Evolutionary conservation across 2,113 vertebrate species (phyloP).

Genomic region (Orcinus orca): DNA sequence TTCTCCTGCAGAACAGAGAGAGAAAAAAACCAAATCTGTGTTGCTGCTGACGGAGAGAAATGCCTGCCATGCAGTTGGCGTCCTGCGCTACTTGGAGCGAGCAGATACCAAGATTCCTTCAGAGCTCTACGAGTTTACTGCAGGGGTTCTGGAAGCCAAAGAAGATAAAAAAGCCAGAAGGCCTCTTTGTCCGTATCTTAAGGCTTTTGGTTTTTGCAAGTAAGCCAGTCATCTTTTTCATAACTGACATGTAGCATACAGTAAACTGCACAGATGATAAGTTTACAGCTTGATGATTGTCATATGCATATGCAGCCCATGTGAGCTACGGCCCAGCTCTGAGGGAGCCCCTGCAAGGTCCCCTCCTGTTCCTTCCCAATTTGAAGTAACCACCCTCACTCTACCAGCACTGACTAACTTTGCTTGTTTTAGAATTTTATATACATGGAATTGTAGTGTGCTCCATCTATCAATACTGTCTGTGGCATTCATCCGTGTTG

Average conservation of each 20-base stretch:
- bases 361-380: neutral
- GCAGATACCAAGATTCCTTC: slow-evolving; percentile 84
- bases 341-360: accelerated
- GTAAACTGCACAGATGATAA: neutral
- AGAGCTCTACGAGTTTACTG: slow-evolving; percentile 83
- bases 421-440: neutral
- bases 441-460: neutral
- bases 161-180: slow-evolving; percentile 83
- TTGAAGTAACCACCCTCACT: neutral
- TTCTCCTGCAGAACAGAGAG: slow-evolving; percentile 56
- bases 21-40: slow-evolving; percentile 83
- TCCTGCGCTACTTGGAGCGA: slow-evolving; percentile 86
- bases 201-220: slow-evolving; percentile 93
- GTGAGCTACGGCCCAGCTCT: neutral
- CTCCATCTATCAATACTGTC: neutral
- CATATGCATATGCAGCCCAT: accelerated
- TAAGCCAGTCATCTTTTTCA: slow-evolving; percentile 65
- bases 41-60: slow-evolving; percentile 89
- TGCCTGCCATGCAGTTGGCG: slow-evolving; percentile 66
- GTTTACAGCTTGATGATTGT: neutral
- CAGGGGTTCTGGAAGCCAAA: slow-evolving; percentile 80
- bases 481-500: neutral
- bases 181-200: slow-evolving; percentile 89
- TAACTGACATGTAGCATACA: neutral
- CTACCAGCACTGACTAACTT: neutral